Conservation (phyloP, 2,888 invertebrate genomes). For the Frankliniella intonsa region DNA sequence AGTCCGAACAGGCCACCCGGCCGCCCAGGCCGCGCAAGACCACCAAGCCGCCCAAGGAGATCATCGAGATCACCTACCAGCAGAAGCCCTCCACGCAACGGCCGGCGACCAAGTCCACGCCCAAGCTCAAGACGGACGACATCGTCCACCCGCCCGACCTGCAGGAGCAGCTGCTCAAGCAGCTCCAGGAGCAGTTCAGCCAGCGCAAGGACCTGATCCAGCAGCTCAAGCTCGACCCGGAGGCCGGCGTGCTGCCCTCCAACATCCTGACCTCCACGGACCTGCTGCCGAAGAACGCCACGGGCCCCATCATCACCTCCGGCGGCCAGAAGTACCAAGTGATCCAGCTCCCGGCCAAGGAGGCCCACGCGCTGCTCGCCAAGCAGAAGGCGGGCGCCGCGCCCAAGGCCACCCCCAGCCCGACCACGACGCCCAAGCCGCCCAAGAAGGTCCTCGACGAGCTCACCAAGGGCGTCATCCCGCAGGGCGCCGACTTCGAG, state of each 20-base stretch:
- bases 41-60: slow-evolving; percentile 20
- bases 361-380: slow-evolving; percentile 20
- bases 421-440: slow-evolving; percentile 57
- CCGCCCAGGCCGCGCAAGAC: slow-evolving; percentile 7
- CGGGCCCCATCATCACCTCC: not conserved
- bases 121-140: slow-evolving; percentile 1
- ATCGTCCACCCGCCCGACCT: slow-evolving; percentile 10
- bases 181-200: slow-evolving; percentile 19
- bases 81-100: slow-evolving; percentile 6
- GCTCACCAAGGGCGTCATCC: slow-evolving; percentile 71
- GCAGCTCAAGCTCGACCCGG: slow-evolving; percentile 33
- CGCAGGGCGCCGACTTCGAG: slow-evolving; percentile 74
- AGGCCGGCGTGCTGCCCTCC: slow-evolving; percentile 32
- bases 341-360: slow-evolving; percentile 27
- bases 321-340: slow-evolving; percentile 28
- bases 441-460: slow-evolving; percentile 68
- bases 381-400: slow-evolving; percentile 21
- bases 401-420: slow-evolving; percentile 45
- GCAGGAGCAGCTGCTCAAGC: slow-evolving; percentile 14
- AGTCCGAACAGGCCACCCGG: not conserved
- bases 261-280: slow-evolving; percentile 31
- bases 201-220: slow-evolving; percentile 31
- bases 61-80: slow-evolving; percentile 17
- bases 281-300: slow-evolving; percentile 27
- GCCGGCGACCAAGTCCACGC: not conserved